A percentile compares a stretch with the other conserved stretches of the same genome.
Conservation (phyloP, 1,140 invertebrate genomes). For the Drosophila baimaii region DNA sequence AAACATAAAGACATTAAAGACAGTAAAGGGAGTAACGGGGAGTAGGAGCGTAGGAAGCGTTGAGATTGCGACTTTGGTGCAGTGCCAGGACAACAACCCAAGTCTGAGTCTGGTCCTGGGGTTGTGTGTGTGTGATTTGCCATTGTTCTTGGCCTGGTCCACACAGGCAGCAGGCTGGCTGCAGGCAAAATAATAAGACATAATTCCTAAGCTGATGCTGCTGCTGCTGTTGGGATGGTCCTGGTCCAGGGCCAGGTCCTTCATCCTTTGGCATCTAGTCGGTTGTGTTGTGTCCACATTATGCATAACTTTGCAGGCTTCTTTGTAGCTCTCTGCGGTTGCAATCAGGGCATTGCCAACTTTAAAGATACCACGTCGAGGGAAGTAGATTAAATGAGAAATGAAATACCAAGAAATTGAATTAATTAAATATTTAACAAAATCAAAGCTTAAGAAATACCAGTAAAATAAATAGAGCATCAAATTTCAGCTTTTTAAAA, state of each 20-base stretch:
- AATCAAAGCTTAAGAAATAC: no score
- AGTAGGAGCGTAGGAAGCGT: conserved; percentile 9
- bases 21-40: conserved; percentile 5
- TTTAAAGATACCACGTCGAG: not conserved
- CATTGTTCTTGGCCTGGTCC: conserved; percentile 48
- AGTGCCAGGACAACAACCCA: conserved; percentile 56
- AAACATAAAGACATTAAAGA: conserved; percentile 73
- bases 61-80: conserved; percentile 62
- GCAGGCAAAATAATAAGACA: conserved; percentile 74
- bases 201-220: conserved; percentile 62
- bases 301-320: conserved; percentile 59
- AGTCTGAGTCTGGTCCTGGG: not conserved
- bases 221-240: conserved; percentile 8
- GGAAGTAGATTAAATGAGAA: no score
- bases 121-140: conserved; percentile 53
- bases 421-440: no score
- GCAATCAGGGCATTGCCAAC: conserved; percentile 1
- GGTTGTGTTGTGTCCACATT: conserved; percentile 37
- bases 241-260: conserved; percentile 25
- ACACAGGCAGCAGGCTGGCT: conserved; percentile 23
- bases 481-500: not conserved
- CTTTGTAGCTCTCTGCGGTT: conserved; percentile 13
- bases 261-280: conserved; percentile 39
- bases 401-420: not conserved
- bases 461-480: not conserved